Evolutionary conservation across 2,797 vertebrate species (phyloP).

Genomic region (Helarctos malayanus): DNA sequence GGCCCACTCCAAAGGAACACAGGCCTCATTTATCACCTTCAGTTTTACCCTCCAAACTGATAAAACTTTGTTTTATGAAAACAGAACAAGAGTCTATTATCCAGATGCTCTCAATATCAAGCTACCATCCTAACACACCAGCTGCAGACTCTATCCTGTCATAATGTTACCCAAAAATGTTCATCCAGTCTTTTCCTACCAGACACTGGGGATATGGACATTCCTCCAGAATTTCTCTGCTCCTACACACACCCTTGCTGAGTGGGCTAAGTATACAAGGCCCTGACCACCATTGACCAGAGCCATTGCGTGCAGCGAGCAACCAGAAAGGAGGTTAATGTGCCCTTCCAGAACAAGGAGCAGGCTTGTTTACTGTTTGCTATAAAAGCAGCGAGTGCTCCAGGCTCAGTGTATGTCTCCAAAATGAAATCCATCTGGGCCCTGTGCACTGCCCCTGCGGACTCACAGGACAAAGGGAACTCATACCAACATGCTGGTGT

Average conservation of each 20-base stretch:
- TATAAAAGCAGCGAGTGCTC: background rate
- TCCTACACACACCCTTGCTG: background rate
- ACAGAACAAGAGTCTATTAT: background rate
- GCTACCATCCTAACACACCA: background rate
- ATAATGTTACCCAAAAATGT: background rate
- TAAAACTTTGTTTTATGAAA: background rate
- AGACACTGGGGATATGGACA: background rate
- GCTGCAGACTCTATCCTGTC: background rate
- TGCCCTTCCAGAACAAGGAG: background rate
- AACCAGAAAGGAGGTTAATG: background rate
- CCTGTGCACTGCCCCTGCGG: background rate
- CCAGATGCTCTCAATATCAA: background rate
- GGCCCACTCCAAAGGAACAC: background rate
- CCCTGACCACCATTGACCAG: background rate
- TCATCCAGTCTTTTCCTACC: background rate
- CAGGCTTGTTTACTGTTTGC: background rate
- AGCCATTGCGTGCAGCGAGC: background rate
- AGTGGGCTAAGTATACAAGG: background rate
- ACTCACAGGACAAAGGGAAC: background rate
- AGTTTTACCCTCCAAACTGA: background rate
- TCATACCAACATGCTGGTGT: background rate
- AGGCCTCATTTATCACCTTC: background rate
- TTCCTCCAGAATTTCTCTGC: background rate
- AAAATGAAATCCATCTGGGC: background rate
- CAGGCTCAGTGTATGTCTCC: background rate